A percentile compares a stretch with the other conserved stretches of the same genome.
These are phyloP conservation scores for Eptesicus fuscus DNA, from an alignment of 2,113 vertebrate species.

Conservation along the genomic window DNA sequence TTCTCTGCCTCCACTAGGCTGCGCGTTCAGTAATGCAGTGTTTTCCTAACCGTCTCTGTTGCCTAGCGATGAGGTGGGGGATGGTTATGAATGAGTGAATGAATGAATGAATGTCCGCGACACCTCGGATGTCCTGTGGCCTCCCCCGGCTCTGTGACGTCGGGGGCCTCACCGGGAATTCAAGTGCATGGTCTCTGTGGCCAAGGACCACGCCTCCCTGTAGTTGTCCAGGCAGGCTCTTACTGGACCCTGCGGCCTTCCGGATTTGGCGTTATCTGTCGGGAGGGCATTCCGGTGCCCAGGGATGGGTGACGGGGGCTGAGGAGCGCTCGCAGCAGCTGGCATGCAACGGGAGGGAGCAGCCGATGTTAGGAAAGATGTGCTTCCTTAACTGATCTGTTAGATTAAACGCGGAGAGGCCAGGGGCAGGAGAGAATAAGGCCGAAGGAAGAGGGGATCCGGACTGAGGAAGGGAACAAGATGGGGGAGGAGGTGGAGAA, in stretches of 20 bases:
- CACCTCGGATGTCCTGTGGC: background rate
- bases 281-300: background rate
- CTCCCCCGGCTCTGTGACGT: background rate
- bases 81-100: background rate
- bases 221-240: background rate
- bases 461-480: background rate
- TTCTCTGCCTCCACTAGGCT: background rate
- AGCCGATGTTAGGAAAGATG: background rate
- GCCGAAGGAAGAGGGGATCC: background rate
- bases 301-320: background rate
- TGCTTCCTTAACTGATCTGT: background rate
- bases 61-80: background rate
- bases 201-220: background rate
- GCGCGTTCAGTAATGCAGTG: background rate
- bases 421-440: background rate
- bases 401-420: too few species aligned
- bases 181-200: background rate
- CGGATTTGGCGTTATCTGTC: background rate
- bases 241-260: background rate
- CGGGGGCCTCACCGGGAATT: background rate
- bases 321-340: background rate
- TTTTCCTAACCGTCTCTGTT: background rate
- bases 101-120: background rate
- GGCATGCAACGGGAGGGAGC: fast-evolving
- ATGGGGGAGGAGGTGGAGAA: background rate